Percentiles rank a stretch among this genome's conserved stretches.
phyloP scores from a whole-genome alignment of 2,797 vertebrate species.

The Bucorvus abyssinicus region DNA sequence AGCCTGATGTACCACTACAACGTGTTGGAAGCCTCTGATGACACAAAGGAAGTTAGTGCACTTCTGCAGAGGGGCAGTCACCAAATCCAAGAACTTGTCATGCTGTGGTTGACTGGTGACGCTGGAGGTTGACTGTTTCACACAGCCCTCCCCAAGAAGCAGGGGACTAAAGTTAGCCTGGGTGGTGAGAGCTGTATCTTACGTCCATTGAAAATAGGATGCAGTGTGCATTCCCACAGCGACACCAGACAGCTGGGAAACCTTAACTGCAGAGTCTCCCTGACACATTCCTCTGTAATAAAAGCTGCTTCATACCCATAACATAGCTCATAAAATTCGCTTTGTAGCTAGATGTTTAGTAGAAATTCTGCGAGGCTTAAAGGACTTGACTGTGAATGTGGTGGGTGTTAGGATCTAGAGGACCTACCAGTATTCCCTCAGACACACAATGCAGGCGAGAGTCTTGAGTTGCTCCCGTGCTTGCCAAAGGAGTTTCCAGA shows the following conservation, averaged over 20 bases:
- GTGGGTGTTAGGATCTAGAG: not conserved
- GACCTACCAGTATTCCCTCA: not conserved
- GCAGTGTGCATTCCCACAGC: not conserved
- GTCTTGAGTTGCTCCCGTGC: not conserved
- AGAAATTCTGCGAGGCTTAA: not conserved
- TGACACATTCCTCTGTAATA: not conserved
- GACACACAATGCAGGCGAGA: not conserved
- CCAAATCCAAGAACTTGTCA: not conserved
- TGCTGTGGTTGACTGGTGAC: not conserved
- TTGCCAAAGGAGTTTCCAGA: conserved; percentile 22
- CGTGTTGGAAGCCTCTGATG: not conserved
- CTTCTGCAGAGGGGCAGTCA: not conserved
- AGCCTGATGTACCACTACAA: not conserved
- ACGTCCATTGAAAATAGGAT: not conserved
- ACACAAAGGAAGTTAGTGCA: not conserved
- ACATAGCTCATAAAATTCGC: not conserved
- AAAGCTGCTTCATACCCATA: not conserved
- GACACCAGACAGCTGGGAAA: not conserved
- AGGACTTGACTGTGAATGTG: not conserved
- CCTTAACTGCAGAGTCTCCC: not conserved
- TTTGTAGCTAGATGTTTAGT: not conserved
- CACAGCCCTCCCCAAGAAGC: not conserved
- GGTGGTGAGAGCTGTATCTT: not conserved
- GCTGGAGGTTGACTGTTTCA: not conserved
- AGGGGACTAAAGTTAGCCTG: not conserved